Percentiles rank a stretch among this genome's conserved stretches.
Evolutionary conservation across 2,113 vertebrate genomes (phyloP).

Genomic region (Muntiacus muntjak): DNA sequence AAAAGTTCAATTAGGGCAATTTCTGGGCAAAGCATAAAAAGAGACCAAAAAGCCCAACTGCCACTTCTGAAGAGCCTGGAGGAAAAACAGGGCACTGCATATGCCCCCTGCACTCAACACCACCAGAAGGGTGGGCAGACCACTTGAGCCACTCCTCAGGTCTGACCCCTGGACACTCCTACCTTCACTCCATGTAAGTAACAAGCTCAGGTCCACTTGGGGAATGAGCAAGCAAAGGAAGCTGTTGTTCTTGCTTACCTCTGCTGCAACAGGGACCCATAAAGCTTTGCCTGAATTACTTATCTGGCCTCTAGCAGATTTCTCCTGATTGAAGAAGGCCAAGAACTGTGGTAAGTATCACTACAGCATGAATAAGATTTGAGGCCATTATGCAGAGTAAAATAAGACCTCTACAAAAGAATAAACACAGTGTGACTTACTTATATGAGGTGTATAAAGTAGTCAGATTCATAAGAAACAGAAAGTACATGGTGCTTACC

Average conservation of each 20-base stretch:
- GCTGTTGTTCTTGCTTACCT: background rate
- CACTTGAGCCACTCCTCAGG: background rate
- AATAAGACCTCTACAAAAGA: background rate
- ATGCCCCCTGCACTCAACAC: background rate
- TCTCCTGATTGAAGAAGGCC: background rate
- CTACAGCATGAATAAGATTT: background rate
- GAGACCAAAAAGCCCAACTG: background rate
- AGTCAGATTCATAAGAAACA: background rate
- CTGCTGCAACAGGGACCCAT: background rate
- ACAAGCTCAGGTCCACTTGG: background rate
- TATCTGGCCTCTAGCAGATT: background rate
- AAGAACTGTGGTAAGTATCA: background rate
- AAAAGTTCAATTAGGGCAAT: background rate
- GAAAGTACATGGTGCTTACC: background rate
- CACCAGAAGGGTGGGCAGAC: background rate
- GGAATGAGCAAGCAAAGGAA: background rate
- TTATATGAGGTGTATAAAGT: background rate
- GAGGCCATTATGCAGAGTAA: background rate
- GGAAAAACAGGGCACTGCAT: background rate
- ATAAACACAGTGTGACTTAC: background rate
- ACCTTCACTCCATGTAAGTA: background rate
- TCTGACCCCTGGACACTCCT: background rate
- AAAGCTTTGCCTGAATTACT: background rate
- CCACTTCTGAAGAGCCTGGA: background rate
- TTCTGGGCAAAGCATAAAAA: background rate